phyloP scores from a whole-genome alignment of 2,888 invertebrate species.

The Ryuthela nishihirai region DNA sequence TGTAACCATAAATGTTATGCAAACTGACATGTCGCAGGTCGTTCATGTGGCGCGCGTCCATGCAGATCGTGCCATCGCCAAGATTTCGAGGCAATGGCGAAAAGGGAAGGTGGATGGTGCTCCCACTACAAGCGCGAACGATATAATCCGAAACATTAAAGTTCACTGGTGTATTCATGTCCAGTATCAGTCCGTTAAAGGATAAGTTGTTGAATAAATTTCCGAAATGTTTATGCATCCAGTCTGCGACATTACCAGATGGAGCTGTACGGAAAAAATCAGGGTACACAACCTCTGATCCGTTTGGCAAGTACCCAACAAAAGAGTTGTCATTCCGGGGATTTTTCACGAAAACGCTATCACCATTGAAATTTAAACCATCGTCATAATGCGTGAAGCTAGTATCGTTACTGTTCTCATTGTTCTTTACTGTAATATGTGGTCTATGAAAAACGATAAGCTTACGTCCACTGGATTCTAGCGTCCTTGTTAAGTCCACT shows the following conservation, averaged over 20 bases:
- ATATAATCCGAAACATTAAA: not conserved
- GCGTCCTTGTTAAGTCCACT: not conserved
- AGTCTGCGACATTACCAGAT: not conserved
- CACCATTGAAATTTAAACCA: not conserved
- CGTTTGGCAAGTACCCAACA: not conserved
- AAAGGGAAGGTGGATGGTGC: too few species aligned
- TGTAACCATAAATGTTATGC: slow-evolving; percentile 57
- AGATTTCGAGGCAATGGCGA: too few species aligned
- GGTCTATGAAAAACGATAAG: not conserved
- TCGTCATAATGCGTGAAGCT: not conserved
- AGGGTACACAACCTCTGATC: not conserved
- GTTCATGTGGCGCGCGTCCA: slow-evolving; percentile 45
- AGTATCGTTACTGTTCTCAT: not conserved
- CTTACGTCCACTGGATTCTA: not conserved
- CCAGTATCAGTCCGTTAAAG: not conserved
- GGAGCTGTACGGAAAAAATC: slow-evolving; percentile 1
- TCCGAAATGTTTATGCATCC: not conserved
- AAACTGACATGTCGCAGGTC: slow-evolving; percentile 46
- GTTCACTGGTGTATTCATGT: not conserved
- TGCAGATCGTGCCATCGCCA: slow-evolving; percentile 47
- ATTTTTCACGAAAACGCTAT: not conserved
- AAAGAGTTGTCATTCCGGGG: not conserved
- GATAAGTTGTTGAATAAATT: not conserved
- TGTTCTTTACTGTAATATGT: not conserved
- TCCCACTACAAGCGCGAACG: too few species aligned